Percentiles rank a stretch among this genome's conserved stretches.
Conservation (phyloP, 2,797 vertebrate species). For the Lepus townsendii region DNA sequence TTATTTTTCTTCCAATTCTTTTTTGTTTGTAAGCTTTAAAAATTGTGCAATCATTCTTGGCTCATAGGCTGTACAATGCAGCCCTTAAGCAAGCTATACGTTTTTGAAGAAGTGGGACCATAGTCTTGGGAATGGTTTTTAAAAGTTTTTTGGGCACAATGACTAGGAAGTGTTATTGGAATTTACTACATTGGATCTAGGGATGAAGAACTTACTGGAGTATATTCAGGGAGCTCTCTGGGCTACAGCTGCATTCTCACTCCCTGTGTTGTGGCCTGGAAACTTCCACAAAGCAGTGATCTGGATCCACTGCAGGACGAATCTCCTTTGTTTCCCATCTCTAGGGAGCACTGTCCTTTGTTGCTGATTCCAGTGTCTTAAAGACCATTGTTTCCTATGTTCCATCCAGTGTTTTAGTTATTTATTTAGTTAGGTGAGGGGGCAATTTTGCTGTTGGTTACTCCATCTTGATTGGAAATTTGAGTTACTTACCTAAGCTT, state of each 20-base stretch:
- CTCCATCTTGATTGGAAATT: neutral
- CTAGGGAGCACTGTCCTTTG: neutral
- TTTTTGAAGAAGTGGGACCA: neutral
- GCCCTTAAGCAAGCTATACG: neutral
- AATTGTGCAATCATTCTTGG: neutral
- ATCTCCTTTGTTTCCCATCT: neutral
- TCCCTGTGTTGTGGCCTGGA: neutral
- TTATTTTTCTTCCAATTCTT: neutral
- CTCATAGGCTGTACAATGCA: neutral
- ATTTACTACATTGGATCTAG: neutral
- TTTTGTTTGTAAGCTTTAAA: neutral
- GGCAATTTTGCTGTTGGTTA: neutral
- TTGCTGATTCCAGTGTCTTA: neutral
- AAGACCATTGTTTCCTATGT: neutral
- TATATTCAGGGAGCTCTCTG: neutral
- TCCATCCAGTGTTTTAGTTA: neutral
- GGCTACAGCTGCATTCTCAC: neutral
- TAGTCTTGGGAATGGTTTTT: neutral
- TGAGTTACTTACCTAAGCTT: neutral
- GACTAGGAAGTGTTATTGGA: neutral
- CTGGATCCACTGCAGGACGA: rapidly evolving
- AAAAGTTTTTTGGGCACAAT: neutral
- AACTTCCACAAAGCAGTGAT: neutral
- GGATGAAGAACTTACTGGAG: neutral
- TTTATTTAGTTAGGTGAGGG: neutral